These are phyloP conservation scores for Argyresthia albistria DNA, from an alignment of 2,888 invertebrate genomes.

Conservation along the genomic window DNA sequence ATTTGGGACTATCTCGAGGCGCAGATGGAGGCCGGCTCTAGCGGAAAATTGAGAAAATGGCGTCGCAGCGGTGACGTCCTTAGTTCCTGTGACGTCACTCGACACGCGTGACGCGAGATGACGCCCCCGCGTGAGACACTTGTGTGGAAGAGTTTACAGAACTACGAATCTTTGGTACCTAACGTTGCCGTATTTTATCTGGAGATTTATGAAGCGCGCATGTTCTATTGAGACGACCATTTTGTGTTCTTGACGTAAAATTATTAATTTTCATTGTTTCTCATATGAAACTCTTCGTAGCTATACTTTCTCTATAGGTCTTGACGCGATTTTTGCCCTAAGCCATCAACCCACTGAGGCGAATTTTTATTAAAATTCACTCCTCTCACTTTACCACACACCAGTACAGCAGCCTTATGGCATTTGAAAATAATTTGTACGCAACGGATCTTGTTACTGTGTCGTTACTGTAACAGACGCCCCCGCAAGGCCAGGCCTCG, in stretches of 20 bases:
- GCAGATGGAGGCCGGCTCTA: background rate
- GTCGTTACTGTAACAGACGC: background rate
- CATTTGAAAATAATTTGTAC: slow-evolving; percentile 30
- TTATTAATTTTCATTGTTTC: too few species aligned
- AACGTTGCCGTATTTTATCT: background rate
- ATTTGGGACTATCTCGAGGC: slow-evolving; percentile 1
- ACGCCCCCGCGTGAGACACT: background rate
- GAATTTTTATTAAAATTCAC: too few species aligned
- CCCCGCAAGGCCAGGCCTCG: background rate
- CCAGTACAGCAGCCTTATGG: slow-evolving; percentile 21
- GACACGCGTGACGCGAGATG: slow-evolving; percentile 16
- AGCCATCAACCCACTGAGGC: too few species aligned
- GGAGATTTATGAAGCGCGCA: too few species aligned
- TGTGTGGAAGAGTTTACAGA: background rate
- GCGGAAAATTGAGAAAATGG: slow-evolving; percentile 60
- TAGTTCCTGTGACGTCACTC: slow-evolving; percentile 36
- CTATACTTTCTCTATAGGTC: too few species aligned
- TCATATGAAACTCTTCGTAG: too few species aligned
- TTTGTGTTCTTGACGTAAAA: too few species aligned
- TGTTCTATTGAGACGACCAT: too few species aligned
- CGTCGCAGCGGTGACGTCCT: slow-evolving; percentile 13
- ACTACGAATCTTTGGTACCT: too few species aligned
- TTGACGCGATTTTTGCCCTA: too few species aligned
- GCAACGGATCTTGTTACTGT: slow-evolving; percentile 25
- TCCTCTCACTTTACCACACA: slow-evolving; percentile 12